Conservation (phyloP, 2,888 invertebrate species). For the Dryadula phaetusa region DNA sequence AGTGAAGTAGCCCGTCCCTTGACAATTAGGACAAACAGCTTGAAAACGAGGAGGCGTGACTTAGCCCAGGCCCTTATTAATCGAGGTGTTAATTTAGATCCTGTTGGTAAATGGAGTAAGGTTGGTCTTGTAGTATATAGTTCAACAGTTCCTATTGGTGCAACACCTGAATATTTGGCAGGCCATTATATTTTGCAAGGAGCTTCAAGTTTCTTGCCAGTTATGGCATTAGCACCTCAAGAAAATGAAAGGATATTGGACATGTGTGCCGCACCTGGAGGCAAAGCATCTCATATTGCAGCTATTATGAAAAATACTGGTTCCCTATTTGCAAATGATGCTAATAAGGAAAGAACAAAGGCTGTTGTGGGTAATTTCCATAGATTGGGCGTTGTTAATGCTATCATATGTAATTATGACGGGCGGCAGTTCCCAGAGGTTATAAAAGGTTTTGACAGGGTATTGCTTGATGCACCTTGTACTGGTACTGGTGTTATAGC, state of each 20-base stretch:
- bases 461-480: slow-evolving; percentile 98
- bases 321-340: slow-evolving; percentile 97
- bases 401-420: slow-evolving; percentile 94
- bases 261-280: slow-evolving; percentile 99
- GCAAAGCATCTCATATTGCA: slow-evolving; percentile 99
- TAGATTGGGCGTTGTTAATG: slow-evolving; percentile 97
- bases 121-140: slow-evolving; percentile 98
- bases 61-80: slow-evolving; percentile 97
- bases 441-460: slow-evolving; percentile 96
- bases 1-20: slow-evolving; percentile 97
- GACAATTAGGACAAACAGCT: slow-evolving; percentile 97
- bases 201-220: slow-evolving; percentile 98
- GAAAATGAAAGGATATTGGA: slow-evolving; percentile 97
- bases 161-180: slow-evolving; percentile 99
- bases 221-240: slow-evolving; percentile 98
- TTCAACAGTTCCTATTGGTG: slow-evolving; percentile 97
- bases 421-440: slow-evolving; percentile 93
- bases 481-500: slow-evolving; percentile 99
- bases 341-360: slow-evolving; percentile 93
- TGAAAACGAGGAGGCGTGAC: slow-evolving; percentile 96
- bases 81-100: slow-evolving; percentile 98
- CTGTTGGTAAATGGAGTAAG: slow-evolving; percentile 99
- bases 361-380: slow-evolving; percentile 98
- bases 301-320: slow-evolving; percentile 99
- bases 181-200: slow-evolving; percentile 99